These are phyloP conservation scores for Plusia festucae DNA, from an alignment of 2,888 invertebrate species.

Conservation along the genomic window DNA sequence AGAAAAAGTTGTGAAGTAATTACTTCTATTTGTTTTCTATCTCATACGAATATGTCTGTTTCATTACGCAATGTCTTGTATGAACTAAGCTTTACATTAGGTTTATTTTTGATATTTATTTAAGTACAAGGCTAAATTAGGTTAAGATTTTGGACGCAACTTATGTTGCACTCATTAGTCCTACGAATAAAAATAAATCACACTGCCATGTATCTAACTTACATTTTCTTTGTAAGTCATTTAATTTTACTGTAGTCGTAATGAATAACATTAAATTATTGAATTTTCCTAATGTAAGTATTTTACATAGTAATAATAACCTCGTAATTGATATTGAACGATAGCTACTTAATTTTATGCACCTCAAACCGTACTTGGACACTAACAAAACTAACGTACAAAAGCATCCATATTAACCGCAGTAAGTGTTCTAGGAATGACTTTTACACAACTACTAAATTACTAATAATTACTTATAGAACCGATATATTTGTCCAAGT, in stretches of 20 bases:
- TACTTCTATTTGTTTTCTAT: background rate
- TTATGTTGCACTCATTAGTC: constrained; percentile 25
- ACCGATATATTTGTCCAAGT: constrained; percentile 65
- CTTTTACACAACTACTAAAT: constrained; percentile 1
- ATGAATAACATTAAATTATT: constrained; percentile 64
- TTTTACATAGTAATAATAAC: constrained; percentile 72
- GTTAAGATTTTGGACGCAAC: constrained; percentile 31
- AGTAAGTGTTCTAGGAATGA: background rate
- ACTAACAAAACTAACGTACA: constrained; percentile 27
- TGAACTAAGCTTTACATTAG: constrained; percentile 44
- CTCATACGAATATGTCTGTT: constrained; percentile 11
- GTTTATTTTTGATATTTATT: constrained; percentile 26
- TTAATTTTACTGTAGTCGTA: constrained; percentile 51
- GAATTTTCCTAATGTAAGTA: constrained; percentile 74
- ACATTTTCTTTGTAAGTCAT: constrained; percentile 49
- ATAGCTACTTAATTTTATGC: constrained; percentile 71
- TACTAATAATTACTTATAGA: background rate
- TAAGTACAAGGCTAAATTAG: constrained; percentile 45
- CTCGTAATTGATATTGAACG: constrained; percentile 62
- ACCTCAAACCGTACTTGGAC: constrained; percentile 66
- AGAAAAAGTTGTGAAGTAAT: constrained; percentile 15
- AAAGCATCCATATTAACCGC: background rate
- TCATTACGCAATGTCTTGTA: constrained; percentile 17
- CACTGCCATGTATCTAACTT: constrained; percentile 63
- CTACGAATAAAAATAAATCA: constrained; percentile 50